These are phyloP conservation scores for Polypterus bichir DNA, from an alignment of 2,113 vertebrate genomes.

Conservation along the genomic window DNA sequence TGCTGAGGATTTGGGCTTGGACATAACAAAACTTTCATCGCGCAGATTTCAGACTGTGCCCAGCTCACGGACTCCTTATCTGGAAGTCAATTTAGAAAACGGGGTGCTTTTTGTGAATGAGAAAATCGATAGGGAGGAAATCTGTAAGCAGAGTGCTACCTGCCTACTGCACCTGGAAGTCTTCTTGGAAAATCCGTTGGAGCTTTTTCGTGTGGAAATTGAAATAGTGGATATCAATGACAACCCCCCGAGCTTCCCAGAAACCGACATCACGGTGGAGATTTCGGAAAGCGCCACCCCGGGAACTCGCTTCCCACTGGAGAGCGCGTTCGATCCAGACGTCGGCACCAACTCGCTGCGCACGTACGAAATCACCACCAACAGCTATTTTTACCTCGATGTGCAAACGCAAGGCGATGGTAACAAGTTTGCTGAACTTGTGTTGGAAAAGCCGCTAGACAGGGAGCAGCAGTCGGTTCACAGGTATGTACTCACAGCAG, in stretches of 20 bases:
- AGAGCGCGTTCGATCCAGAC: conserved; percentile 93
- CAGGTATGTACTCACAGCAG: conserved; percentile 90
- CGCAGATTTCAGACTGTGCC: conserved; percentile 87
- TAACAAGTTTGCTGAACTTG: conserved; percentile 87
- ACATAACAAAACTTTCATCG: conserved; percentile 90
- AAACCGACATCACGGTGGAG: conserved; percentile 87
- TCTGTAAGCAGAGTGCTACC: conserved; percentile 82
- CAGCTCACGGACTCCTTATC: conserved; percentile 78
- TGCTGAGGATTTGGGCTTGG: conserved; percentile 93
- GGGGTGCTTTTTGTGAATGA: conserved; percentile 83
- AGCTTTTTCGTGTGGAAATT: conserved; percentile 89
- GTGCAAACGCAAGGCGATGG: conserved; percentile 92
- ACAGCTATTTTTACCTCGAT: conserved; percentile 86
- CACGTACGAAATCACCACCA: conserved; percentile 89
- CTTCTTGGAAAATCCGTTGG: conserved; percentile 87
- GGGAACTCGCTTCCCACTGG: conserved; percentile 87
- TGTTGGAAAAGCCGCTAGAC: conserved; percentile 84
- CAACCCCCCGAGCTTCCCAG: conserved; percentile 85
- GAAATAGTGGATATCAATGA: conserved; percentile 96
- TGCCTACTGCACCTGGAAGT: conserved; percentile 93
- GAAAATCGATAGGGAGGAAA: conserved; percentile 87
- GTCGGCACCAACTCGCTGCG: conserved; percentile 90
- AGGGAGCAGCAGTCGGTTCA: conserved; percentile 88
- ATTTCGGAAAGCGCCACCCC: conserved; percentile 94
- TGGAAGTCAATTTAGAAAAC: conserved; percentile 91